phyloP scores from a whole-genome alignment of 1,140 invertebrate genomes.

The Maniola jurtina region DNA sequence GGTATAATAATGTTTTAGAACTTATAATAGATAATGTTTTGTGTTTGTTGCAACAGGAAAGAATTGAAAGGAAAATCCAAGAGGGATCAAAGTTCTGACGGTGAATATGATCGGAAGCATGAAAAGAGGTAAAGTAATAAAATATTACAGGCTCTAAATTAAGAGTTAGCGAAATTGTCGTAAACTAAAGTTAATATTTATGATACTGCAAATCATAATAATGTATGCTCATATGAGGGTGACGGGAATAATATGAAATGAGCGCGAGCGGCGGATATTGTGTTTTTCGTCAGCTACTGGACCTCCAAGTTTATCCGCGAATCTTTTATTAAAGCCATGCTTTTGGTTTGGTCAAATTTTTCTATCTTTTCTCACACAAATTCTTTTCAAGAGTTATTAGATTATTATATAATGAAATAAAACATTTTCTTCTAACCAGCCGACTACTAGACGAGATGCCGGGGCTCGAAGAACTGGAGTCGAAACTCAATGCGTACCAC shows the following conservation, averaged over 20 bases:
- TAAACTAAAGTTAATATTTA: too few relatives aligned
- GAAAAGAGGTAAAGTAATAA: constrained; percentile 78
- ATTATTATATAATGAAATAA: too few relatives aligned
- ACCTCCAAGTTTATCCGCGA: not conserved
- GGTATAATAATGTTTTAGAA: not conserved
- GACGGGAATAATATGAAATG: too few relatives aligned
- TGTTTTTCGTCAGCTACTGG: not conserved
- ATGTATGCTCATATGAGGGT: too few relatives aligned
- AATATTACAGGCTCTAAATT: too few relatives aligned
- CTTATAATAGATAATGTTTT: not conserved
- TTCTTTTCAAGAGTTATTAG: too few relatives aligned
- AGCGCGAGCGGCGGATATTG: too few relatives aligned
- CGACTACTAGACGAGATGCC: constrained; percentile 81
- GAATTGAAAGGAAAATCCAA: constrained; percentile 78
- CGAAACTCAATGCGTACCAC: constrained; percentile 88
- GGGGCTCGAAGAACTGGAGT: constrained; percentile 87
- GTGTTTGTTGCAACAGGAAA: constrained; percentile 57
- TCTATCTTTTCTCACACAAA: too few relatives aligned
- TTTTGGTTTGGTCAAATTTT: too few relatives aligned
- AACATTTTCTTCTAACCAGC: constrained; percentile 16
- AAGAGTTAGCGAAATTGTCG: not conserved
- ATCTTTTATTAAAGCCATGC: too few relatives aligned
- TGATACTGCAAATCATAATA: too few relatives aligned
- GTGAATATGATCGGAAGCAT: constrained; percentile 81
- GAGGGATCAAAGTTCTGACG: constrained; percentile 78